phyloP scores from a whole-genome alignment of 2,113 vertebrate species.

The Mus spicilegus region DNA sequence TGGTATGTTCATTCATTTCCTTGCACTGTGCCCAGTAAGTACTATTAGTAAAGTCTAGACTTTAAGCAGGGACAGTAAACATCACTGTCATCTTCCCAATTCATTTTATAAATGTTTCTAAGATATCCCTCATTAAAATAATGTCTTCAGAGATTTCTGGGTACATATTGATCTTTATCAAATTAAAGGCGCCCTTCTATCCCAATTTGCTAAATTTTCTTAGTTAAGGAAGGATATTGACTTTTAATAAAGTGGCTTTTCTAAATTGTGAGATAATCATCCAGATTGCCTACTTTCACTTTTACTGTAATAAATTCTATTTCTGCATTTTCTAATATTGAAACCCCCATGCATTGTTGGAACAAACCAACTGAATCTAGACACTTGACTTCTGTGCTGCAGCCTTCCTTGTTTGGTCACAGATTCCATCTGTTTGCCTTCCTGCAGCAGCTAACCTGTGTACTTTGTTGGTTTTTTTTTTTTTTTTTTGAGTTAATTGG shows the following conservation, averaged over 20 bases:
- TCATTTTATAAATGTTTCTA: neutral
- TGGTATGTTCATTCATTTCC: neutral
- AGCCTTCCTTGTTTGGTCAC: neutral
- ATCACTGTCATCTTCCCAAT: neutral
- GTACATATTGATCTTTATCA: neutral
- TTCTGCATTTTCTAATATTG: conserved; percentile 24
- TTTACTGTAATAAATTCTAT: neutral
- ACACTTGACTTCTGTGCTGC: neutral
- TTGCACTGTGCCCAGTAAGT: neutral
- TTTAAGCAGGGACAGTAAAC: neutral
- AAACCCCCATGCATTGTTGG: neutral
- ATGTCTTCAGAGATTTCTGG: conserved; percentile 19
- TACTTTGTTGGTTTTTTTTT: neutral
- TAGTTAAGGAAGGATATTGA: neutral
- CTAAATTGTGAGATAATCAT: neutral
- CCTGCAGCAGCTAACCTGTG: neutral
- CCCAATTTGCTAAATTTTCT: neutral
- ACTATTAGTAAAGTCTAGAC: neutral
- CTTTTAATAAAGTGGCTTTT: conserved; percentile 31
- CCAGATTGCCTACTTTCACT: neutral
- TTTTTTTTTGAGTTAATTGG: neutral
- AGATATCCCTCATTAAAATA: neutral
- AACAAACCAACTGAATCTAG: neutral
- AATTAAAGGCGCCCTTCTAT: neutral
- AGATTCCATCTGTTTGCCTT: neutral